A percentile compares a stretch with the other conserved stretches of the same genome.
Evolutionary conservation across 2,797 vertebrate species (phyloP).

Genomic region (Rhinogobio ventralis): DNA sequence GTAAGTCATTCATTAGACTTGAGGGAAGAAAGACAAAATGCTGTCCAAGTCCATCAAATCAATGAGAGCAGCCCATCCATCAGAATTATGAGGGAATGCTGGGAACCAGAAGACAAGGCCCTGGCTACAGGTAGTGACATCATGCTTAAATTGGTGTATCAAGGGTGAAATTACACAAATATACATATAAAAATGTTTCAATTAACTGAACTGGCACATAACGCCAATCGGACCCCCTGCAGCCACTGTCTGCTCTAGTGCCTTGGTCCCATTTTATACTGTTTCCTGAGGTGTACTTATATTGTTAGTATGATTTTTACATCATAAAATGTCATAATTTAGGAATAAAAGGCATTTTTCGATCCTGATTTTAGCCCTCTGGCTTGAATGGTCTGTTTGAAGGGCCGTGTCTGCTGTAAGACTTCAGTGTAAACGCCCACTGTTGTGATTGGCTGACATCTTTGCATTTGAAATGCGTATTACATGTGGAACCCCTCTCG

Average conservation of each 20-base stretch:
- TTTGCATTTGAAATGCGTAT: too few relatives aligned
- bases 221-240: neutral
- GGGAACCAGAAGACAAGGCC: slow-evolving; percentile 18
- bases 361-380: too few relatives aligned
- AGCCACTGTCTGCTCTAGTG: neutral
- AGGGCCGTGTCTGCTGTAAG: too few relatives aligned
- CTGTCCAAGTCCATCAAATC: slow-evolving; percentile 55
- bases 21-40: slow-evolving; percentile 44
- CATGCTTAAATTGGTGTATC: neutral
- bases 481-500: too few relatives aligned
- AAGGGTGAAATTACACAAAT: neutral
- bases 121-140: neutral
- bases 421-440: too few relatives aligned
- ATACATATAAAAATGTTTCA: neutral
- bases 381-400: too few relatives aligned
- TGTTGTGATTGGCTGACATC: too few relatives aligned
- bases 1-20: slow-evolving; percentile 54
- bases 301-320: too few relatives aligned
- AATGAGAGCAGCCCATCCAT: slow-evolving; percentile 42
- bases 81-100: slow-evolving; percentile 28
- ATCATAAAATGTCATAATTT: too few relatives aligned
- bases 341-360: too few relatives aligned
- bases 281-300: too few relatives aligned
- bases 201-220: neutral
- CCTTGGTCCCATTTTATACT: too few relatives aligned